These are phyloP conservation scores for Aspidoscelis tigris DNA, from an alignment of 2,113 vertebrate species.

Conservation along the genomic window DNA sequence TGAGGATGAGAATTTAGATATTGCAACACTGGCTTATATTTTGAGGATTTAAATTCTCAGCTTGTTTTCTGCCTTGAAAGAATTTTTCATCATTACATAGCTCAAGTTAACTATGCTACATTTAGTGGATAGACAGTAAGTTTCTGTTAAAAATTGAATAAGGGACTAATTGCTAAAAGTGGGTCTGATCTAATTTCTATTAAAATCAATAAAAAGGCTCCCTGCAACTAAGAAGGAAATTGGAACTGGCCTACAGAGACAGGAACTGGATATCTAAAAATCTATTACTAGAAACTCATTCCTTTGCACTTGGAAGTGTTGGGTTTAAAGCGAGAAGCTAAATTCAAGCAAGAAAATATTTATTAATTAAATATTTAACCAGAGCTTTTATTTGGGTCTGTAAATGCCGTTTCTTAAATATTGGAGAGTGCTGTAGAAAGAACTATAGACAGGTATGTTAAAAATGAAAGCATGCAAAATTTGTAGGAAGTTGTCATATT, in stretches of 20 bases:
- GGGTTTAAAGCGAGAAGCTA: neutral
- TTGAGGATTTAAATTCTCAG: neutral
- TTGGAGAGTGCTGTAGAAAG: neutral
- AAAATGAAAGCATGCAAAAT: neutral
- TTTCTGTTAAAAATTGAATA: neutral
- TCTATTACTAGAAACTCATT: conserved; percentile 9
- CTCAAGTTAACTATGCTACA: conserved; percentile 6
- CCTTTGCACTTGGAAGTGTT: conserved; percentile 11
- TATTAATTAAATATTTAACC: conserved; percentile 11
- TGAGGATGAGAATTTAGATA: neutral
- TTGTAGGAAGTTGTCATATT: neutral
- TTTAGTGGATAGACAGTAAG: neutral
- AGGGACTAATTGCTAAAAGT: neutral
- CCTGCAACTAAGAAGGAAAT: conserved; percentile 31
- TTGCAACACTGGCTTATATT: neutral
- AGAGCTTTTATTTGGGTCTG: neutral
- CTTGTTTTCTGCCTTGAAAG: neutral
- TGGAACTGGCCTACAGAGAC: conserved; percentile 2
- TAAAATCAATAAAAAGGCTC: conserved; percentile 3
- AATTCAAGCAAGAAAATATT: neutral
- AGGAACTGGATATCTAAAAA: neutral
- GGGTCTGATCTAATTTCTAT: conserved; percentile 3
- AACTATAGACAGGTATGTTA: neutral
- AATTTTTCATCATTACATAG: neutral
- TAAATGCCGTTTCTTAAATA: neutral